A percentile compares a stretch with the other conserved stretches of the same genome.
Conservation (phyloP, 2,888 invertebrate genomes). For the Galeruca laticollis region DNA sequence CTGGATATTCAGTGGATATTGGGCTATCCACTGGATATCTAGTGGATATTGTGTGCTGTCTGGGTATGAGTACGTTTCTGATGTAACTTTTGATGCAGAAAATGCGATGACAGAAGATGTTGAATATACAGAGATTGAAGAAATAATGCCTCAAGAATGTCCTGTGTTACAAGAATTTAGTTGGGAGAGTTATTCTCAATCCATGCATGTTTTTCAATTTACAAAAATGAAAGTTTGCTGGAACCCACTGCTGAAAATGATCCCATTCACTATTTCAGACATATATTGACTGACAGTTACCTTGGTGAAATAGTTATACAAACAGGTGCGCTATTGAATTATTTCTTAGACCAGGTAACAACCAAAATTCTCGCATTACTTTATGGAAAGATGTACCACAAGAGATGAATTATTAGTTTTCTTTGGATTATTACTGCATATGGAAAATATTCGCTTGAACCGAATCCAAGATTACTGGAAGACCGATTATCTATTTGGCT, state of each 20-base stretch:
- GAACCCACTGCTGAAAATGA: slow-evolving; percentile 18
- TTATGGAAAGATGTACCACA: slow-evolving; percentile 12
- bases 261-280: slow-evolving; percentile 24
- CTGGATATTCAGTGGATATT: too few species aligned
- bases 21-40: too few species aligned
- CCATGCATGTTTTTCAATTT: slow-evolving; percentile 4
- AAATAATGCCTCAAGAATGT: slow-evolving; percentile 33
- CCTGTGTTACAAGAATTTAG: too few species aligned
- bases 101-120: slow-evolving; percentile 32
- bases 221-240: slow-evolving; percentile 14
- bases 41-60: slow-evolving; percentile 28
- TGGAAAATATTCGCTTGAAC: slow-evolving; percentile 19
- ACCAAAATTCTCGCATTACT: slow-evolving; percentile 27
- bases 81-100: slow-evolving; percentile 38
- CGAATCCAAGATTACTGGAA: slow-evolving; percentile 18
- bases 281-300: slow-evolving; percentile 23
- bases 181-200: slow-evolving; percentile 24
- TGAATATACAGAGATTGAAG: slow-evolving; percentile 33
- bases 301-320: slow-evolving; percentile 25
- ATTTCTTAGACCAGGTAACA: slow-evolving; percentile 24
- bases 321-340: slow-evolving; percentile 28
- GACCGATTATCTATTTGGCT: neutral
- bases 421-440: slow-evolving; percentile 20
- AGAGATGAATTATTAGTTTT: slow-evolving; percentile 22
- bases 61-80: slow-evolving; percentile 30